These are phyloP conservation scores for Myotis vivesi DNA, from an alignment of 2,797 vertebrate genomes.

Conservation along the genomic window DNA sequence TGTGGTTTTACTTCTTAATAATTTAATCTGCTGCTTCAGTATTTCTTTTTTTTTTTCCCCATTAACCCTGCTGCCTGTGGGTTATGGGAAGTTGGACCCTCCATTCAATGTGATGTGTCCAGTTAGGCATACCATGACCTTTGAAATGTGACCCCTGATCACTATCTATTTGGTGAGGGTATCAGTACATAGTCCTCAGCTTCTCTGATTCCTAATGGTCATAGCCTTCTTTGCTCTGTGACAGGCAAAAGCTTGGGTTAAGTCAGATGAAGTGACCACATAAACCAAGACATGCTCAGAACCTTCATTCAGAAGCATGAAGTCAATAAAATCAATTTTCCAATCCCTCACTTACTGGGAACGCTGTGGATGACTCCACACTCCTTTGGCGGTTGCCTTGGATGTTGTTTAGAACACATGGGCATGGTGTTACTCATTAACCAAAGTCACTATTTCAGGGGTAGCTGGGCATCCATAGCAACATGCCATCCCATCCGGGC, in stretches of 20 bases:
- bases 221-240: background rate
- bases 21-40: background rate
- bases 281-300: background rate
- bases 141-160: background rate
- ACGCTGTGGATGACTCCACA: background rate
- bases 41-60: background rate
- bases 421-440: background rate
- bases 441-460: background rate
- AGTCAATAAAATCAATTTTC: background rate
- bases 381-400: background rate
- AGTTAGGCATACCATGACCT: background rate
- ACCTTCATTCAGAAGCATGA: background rate
- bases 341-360: background rate
- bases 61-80: background rate
- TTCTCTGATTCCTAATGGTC: background rate
- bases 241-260: background rate
- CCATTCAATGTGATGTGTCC: background rate
- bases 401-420: background rate
- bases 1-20: background rate
- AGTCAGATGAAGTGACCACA: background rate
- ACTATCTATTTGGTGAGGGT: background rate
- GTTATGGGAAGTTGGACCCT: background rate
- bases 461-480: background rate
- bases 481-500: background rate
- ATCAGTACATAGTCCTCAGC: too few relatives aligned